Evolutionary conservation across 2,797 vertebrate genomes (phyloP), one percentile per base, ranked within the genome.

Genomic region (Gephyroberyx darwinii): DNA sequence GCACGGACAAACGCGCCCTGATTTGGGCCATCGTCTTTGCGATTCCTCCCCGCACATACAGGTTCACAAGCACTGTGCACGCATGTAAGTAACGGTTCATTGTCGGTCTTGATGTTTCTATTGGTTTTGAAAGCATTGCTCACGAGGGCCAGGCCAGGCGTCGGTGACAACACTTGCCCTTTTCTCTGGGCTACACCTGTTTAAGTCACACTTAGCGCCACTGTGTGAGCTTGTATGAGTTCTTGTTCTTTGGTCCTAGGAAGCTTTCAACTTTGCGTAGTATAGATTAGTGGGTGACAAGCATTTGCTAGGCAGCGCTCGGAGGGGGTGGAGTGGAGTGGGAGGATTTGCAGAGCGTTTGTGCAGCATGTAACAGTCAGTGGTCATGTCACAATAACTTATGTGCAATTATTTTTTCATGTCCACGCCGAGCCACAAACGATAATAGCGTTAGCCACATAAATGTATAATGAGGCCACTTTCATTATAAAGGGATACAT

Each of bases 391-490:
- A 84, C 53, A 78, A 65, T 55, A 65, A 77, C 58, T 77, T 75
- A 60, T 48, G 65, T 55, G 81, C 62, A 74, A 63, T 88, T 80
- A 64, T 73, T 82, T 74, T 84, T 84, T 76, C 35, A 64, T 82
- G 80, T 65, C 48, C 76, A 65, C 57, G 71, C 78, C 71, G 78
- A 81, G 30, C 70, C 70, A 81, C 59, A 41, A 60, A 74, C 75
- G 77, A 84, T 82, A 83, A 78, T 41, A 33, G 69, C 74, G 75
- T 82, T 84, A 80, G 69, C 75, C 57, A 73, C 73, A 87, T 85
- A 76, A 81, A 90, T 81, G 80, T 71, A 81, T 86, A 84, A 87
- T 88, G 80, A 81, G 70, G 74, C 60, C 66, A 61, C 1, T 26
- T 62, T 69, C 16, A 71, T 79, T 74, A 85, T 78, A 73, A 82